These are phyloP conservation scores for Tachystola acroxantha DNA, from an alignment of 2,888 invertebrate species.

Conservation along the genomic window DNA sequence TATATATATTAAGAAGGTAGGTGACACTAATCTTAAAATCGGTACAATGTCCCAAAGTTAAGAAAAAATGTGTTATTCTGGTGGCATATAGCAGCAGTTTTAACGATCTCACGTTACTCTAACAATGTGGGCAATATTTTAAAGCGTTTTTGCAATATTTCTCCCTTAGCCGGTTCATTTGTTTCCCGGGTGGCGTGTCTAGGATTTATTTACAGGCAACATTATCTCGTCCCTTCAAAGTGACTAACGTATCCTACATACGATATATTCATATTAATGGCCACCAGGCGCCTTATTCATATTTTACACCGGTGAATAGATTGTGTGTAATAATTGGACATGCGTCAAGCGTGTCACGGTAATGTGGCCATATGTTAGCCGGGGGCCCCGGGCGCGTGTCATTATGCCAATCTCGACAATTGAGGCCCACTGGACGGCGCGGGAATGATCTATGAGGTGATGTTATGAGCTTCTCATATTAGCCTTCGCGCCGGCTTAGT, in stretches of 20 bases:
- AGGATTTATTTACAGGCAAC: constrained; percentile 67
- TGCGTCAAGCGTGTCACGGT: constrained; percentile 69
- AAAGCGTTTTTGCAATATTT: constrained; percentile 68
- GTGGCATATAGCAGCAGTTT: too few species aligned
- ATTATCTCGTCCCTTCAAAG: constrained; percentile 67
- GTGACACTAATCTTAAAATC: too few species aligned
- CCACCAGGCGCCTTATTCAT: constrained; percentile 54
- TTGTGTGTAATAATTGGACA: constrained; percentile 74
- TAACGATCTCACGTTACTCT: constrained; percentile 36
- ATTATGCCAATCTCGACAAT: constrained; percentile 70
- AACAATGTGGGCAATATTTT: constrained; percentile 59
- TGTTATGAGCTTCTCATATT: constrained; percentile 55
- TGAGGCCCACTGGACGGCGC: constrained; percentile 38
- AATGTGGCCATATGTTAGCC: constrained; percentile 69
- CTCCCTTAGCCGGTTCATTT: constrained; percentile 58
- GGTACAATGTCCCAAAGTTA: too few species aligned
- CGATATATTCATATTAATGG: constrained; percentile 57
- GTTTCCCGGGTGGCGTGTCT: constrained; percentile 49
- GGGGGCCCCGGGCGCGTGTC: constrained; percentile 58
- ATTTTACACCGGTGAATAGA: constrained; percentile 66
- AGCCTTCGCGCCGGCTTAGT: constrained; percentile 16
- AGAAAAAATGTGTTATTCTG: too few species aligned
- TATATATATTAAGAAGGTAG: too few species aligned
- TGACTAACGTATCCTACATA: constrained; percentile 47
- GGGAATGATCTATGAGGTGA: constrained; percentile 57